Conservation (phyloP, 2,113 vertebrate genomes). For the Emydura subglobosa region DNA sequence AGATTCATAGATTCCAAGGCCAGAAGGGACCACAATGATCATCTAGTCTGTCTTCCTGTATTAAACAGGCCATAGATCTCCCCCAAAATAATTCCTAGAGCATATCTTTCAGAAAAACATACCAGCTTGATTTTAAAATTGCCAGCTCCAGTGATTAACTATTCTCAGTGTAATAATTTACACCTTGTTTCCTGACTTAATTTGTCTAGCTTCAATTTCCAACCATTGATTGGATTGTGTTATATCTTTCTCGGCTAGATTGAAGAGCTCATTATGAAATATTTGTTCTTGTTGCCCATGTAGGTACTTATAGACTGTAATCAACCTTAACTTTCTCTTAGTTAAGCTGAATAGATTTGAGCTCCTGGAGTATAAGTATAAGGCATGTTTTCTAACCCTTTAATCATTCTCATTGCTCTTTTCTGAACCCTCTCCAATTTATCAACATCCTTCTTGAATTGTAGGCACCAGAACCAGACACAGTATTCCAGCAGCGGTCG, state of each 20-base stretch:
- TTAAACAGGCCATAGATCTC: background rate
- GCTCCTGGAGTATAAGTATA: background rate
- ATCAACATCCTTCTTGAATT: fast-evolving
- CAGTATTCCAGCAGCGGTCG: fast-evolving
- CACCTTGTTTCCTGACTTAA: background rate
- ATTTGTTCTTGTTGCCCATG: background rate
- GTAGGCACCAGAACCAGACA: background rate
- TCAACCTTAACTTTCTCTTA: background rate
- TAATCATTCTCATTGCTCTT: background rate
- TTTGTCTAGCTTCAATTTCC: background rate
- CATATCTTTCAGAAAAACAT: background rate
- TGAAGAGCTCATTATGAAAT: background rate
- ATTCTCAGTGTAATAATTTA: background rate
- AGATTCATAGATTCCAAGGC: background rate
- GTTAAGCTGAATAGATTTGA: background rate
- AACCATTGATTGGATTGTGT: background rate
- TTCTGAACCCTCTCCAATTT: background rate
- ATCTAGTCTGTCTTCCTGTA: background rate
- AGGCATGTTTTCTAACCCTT: background rate
- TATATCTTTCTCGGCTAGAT: background rate
- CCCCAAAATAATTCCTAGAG: background rate
- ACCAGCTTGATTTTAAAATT: background rate
- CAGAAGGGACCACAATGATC: background rate
- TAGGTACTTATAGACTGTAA: background rate
- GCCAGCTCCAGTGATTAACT: background rate